Conservation (phyloP, 1,140 invertebrate genomes). For the Solen grandis region DNA sequence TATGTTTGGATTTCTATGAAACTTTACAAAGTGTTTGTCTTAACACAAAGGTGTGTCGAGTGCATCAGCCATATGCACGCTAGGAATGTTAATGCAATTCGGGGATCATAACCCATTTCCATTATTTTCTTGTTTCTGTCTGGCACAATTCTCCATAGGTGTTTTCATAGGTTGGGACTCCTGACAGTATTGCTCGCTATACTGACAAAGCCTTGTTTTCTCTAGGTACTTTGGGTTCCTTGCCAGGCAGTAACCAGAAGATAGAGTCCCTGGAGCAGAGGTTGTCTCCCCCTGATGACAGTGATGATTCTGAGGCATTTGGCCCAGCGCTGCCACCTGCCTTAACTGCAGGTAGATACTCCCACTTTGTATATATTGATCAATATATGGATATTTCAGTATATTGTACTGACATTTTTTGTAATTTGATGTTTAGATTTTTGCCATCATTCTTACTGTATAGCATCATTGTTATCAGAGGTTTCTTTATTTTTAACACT, state of each 20-base stretch:
- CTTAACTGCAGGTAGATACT: background rate
- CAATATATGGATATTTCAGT: background rate
- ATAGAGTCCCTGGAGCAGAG: slow-evolving; percentile 26
- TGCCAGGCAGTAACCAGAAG: slow-evolving; percentile 6
- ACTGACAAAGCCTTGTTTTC: too few relatives aligned
- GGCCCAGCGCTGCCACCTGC: slow-evolving; percentile 60
- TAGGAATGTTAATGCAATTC: too few relatives aligned
- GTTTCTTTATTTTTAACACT: background rate
- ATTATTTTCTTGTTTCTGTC: too few relatives aligned
- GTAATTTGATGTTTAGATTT: background rate
- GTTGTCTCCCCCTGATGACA: slow-evolving; percentile 24
- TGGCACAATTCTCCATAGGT: too few relatives aligned
- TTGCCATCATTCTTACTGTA: background rate
- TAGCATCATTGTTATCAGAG: background rate
- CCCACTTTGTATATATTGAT: background rate
- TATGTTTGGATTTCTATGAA: too few relatives aligned
- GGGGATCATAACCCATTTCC: too few relatives aligned
- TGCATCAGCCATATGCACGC: background rate
- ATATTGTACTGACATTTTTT: background rate
- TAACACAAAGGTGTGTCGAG: too few relatives aligned
- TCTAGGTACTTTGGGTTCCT: too few relatives aligned
- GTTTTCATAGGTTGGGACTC: too few relatives aligned
- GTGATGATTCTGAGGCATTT: slow-evolving; percentile 48
- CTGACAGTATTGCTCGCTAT: too few relatives aligned
- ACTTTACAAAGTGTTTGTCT: too few relatives aligned